Percentiles rank a stretch among this genome's conserved stretches.
These are phyloP conservation scores for Furcula furcula DNA, from an alignment of 2,888 invertebrate species.

Conservation along the genomic window DNA sequence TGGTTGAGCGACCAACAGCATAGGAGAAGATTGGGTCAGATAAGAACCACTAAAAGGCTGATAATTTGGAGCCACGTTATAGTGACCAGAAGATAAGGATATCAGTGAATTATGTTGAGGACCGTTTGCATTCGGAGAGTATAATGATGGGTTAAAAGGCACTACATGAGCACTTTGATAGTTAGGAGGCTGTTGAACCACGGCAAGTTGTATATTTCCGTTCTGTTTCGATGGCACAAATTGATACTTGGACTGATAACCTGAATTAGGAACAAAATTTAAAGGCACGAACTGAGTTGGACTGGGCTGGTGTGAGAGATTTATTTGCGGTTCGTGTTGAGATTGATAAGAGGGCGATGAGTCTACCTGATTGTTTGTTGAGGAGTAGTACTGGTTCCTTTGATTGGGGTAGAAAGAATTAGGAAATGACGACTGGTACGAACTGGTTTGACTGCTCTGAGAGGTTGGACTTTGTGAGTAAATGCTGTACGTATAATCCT, in stretches of 20 bases:
- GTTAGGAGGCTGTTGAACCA: conserved; percentile 53
- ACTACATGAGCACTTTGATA: conserved; percentile 45
- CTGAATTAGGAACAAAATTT: conserved; percentile 65
- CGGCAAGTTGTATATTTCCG: conserved; percentile 61
- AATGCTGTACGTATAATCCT: conserved; percentile 69
- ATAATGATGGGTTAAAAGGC: conserved; percentile 54
- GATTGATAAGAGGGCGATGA: conserved; percentile 32
- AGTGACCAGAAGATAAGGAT: conserved; percentile 42
- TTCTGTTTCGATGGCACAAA: conserved; percentile 57
- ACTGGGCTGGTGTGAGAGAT: conserved; percentile 45
- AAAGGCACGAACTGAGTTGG: conserved; percentile 62
- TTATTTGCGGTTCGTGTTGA: conserved; percentile 48
- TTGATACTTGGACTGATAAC: conserved; percentile 72
- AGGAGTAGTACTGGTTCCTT: conserved; percentile 56
- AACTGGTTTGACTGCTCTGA: conserved; percentile 36
- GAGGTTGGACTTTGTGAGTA: conserved; percentile 55
- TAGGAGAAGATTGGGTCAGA: conserved; percentile 58
- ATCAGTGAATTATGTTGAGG: conserved; percentile 39
- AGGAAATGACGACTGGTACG: conserved; percentile 57
- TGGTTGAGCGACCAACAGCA: conserved; percentile 62
- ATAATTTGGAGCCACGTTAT: conserved; percentile 48
- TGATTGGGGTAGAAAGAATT: conserved; percentile 71
- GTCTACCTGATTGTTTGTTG: conserved; percentile 42
- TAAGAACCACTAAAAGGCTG: conserved; percentile 53
- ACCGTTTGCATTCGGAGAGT: conserved; percentile 36